These are phyloP conservation scores for Caenorhabditis latens DNA, from an alignment of 1,140 invertebrate genomes.

Conservation along the genomic window DNA sequence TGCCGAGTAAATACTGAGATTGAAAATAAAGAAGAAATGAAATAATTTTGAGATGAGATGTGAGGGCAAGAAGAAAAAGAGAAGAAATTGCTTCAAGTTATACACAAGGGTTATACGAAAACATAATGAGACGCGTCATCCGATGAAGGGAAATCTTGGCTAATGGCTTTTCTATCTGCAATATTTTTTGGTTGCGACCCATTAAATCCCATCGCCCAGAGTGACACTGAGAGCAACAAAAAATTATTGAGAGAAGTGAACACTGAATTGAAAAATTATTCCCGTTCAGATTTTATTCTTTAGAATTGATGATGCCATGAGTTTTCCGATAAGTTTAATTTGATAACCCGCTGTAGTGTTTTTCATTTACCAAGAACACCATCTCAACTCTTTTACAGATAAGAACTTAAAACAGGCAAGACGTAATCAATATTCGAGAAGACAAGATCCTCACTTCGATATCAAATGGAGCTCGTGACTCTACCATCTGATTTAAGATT, in stretches of 20 bases:
- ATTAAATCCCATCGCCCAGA: neutral
- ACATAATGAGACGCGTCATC: slow-evolving; percentile 50
- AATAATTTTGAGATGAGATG: slow-evolving; percentile 40
- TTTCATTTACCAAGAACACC: too few species aligned
- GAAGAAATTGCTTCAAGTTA: slow-evolving; percentile 49
- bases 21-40: neutral
- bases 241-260: neutral
- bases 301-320: too few species aligned
- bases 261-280: neutral
- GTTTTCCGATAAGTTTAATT: too few species aligned
- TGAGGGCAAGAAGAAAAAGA: neutral
- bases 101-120: slow-evolving; percentile 45
- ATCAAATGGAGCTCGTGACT: too few species aligned
- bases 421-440: too few species aligned
- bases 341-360: too few species aligned
- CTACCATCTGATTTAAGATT: too few species aligned
- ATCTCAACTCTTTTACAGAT: too few species aligned
- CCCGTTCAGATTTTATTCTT: too few species aligned
- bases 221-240: neutral
- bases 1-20: neutral
- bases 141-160: slow-evolving; percentile 45
- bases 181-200: slow-evolving; percentile 15
- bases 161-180: slow-evolving; percentile 34
- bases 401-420: too few species aligned
- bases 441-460: too few species aligned